Base-by-base conservation (phyloP, 2,113 vertebrate genomes). In the Anseranas semipalmata region DNA sequence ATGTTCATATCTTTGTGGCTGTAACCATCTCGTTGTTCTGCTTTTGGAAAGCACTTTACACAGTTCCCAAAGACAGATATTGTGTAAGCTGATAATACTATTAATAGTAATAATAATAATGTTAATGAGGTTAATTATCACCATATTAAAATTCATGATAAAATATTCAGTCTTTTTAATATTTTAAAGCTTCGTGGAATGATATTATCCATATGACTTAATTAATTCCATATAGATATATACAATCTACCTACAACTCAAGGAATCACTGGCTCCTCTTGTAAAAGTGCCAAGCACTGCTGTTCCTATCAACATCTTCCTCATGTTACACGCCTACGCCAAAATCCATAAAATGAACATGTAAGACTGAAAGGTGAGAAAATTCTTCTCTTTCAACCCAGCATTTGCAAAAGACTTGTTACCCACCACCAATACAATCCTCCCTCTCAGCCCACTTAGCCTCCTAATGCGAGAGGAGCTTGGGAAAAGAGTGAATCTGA, bases 401-500 rank as follows among this genome's bases (percentile, higher is more conserved):
- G 8, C 4, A 53, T 81, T 75, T 79, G n/a, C 27, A 39, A 75
- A 85, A 76, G 15, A 11, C 9, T 75, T 32, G 1, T 19, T 75
- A 39, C 39, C 45, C 8, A 20, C 13, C 73, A 72, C 9, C 33
- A 59, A 15, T 46, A 68, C 92, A 79, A 84, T 45, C 35, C 50
- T 80, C n/a, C 50, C 35, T 37, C 28, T 74, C 75, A 79, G 50
- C 10, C 7, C 52, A 30, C 6, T 73, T 72, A 0, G 1, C 8
- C 12, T 73, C 32, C 35, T 68, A 52, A 53, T 48, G 58, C 73
- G 81, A n/a, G 10, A 12, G 14, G 17, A 85, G n/a, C 28, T 73
- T 0, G 0, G 53, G 18, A 63, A 56, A 86, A 74, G 19, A 41
- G 19, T 0, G 0, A 75, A 84, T 35, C n/a, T 46, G 15, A 87